phyloP scores from a whole-genome alignment of 2,797 vertebrate species.

The Siniperca scherzeri region DNA sequence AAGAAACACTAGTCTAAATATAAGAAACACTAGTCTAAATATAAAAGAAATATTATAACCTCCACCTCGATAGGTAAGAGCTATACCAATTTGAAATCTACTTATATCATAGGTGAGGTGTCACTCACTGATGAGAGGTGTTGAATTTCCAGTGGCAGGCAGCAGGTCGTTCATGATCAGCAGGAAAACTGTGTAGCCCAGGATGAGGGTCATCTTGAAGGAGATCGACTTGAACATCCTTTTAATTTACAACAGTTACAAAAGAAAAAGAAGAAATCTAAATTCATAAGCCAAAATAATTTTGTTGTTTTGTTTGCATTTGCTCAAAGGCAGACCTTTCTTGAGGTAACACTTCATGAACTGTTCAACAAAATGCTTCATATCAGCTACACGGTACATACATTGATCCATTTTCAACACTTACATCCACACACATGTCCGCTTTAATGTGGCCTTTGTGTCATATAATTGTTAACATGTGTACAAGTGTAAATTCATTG shows the following conservation, averaged over 20 bases:
- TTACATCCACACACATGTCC: background rate
- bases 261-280: background rate
- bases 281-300: background rate
- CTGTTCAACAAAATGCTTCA: background rate
- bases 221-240: conserved; percentile 20
- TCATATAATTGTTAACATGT: too few species aligned
- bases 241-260: too few species aligned
- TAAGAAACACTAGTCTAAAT: too few species aligned
- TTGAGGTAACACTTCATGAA: background rate
- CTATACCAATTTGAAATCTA: too few species aligned
- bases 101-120: too few species aligned
- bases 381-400: too few species aligned
- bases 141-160: conserved; percentile 77
- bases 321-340: background rate
- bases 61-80: too few species aligned
- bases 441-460: too few species aligned
- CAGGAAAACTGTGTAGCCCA: conserved; percentile 87
- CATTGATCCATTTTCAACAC: background rate
- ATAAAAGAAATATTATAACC: too few species aligned
- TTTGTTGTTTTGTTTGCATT: too few species aligned
- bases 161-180: conserved; percentile 86
- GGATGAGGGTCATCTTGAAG: conserved; percentile 88
- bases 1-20: too few species aligned
- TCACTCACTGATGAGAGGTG: conserved; percentile 82
- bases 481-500: too few species aligned